Base-by-base conservation (phyloP, 64 coral and sea anemone species). In the Pachyseris speciosa region DNA sequence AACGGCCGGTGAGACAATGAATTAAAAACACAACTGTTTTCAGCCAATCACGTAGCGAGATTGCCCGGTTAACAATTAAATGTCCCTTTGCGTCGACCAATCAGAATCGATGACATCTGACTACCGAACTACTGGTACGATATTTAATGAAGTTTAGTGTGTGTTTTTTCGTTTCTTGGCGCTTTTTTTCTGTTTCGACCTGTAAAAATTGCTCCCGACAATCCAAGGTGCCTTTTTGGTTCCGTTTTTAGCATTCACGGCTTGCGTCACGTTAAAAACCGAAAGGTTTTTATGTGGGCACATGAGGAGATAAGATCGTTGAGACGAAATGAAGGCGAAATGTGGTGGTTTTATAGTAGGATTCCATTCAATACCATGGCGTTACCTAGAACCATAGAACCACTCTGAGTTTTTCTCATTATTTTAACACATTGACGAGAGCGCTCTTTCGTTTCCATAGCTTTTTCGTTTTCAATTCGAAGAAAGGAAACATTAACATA, bases 31-130 rank as follows among this genome's bases (percentile, higher is more conserved):
- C 91, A 86, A 91, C 86, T 50, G 52, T 40, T 41, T 67, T 75
- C 20, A 47, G 13, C 95, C 95, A 96, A 96, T 96, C 58, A 89
- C 33, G 49, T 32, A 9, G 30, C 91, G 37, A 25, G 43, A 41
- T 90, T 55, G 57, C 77, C 76, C 86, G 91, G 90, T 93, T 96
- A 96, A 96, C 95, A 92, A 96, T 96, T 93, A 96, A 96, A 96
- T 93, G 77, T 80, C 58, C 49, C 81, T 80, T 53, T 48, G 4
- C 30, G 15, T 71, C 38, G 58, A 65, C 95, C 91, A 96, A 96
- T 96, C 77, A 86, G 37, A 31, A 70, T 47, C 67, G 59, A 69
- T 26, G 20, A 15, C 71, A 48, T 71, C 64, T n/a, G 49, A 78
- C 70, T 68, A 73, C 70, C 57, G 91, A 93, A 85, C 86, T 87